phyloP scores from a whole-genome alignment of 2,113 vertebrate species.

The Oncorhynchus clarkii region DNA sequence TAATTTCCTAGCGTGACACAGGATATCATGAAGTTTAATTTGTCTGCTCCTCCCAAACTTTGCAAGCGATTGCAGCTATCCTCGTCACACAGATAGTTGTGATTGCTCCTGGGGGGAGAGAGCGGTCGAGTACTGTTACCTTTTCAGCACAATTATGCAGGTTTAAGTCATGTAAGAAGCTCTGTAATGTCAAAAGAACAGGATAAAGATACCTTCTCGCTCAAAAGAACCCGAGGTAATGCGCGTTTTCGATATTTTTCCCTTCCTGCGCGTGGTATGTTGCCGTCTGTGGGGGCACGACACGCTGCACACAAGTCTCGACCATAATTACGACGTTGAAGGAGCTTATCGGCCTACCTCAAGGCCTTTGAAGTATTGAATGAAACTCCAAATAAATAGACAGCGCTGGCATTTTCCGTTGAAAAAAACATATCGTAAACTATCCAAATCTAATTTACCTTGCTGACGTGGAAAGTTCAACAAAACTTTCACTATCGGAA shows the following conservation, averaged over 20 bases:
- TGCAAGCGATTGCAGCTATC: conserved; percentile 31
- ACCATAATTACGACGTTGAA: conserved; percentile 34
- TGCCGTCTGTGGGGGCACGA: conserved; percentile 28
- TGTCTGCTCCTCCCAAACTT: conserved; percentile 50
- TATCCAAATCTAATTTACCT: neutral
- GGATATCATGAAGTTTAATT: conserved; percentile 20
- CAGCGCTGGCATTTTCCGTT: neutral
- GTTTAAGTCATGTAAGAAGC: conserved; percentile 66
- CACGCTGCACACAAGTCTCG: conserved; percentile 21
- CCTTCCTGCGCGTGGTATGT: conserved; percentile 11
- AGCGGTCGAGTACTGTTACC: conserved; percentile 11
- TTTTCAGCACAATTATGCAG: conserved; percentile 9
- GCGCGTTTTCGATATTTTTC: conserved; percentile 28
- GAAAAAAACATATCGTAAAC: neutral
- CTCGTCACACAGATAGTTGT: conserved; percentile 29
- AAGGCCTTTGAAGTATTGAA: conserved; percentile 47
- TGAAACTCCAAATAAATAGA: conserved; percentile 25
- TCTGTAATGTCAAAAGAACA: conserved; percentile 80
- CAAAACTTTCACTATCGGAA: conserved; percentile 6
- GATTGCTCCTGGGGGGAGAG: conserved; percentile 28
- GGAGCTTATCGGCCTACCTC: conserved; percentile 44
- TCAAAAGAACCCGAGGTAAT: conserved; percentile 76
- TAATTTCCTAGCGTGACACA: neutral
- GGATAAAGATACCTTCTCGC: conserved; percentile 77
- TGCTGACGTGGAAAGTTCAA: neutral